Evolutionary conservation across 2,113 vertebrate genomes (phyloP).

Genomic region (Butorides virescens): DNA sequence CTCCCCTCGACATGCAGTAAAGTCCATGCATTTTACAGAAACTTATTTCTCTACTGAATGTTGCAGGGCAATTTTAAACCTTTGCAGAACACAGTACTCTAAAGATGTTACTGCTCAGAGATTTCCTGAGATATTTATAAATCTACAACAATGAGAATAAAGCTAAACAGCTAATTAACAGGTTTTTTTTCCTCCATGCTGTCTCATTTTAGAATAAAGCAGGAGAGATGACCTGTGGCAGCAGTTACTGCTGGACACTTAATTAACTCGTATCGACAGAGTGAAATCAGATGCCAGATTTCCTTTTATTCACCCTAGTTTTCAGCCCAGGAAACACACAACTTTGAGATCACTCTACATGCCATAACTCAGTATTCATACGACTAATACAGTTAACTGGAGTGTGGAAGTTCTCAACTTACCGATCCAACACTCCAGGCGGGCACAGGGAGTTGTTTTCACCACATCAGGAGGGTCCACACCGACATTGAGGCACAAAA

Average conservation of each 20-base stretch:
- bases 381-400: background rate
- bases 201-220: background rate
- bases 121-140: background rate
- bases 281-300: background rate
- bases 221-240: background rate
- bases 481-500: constrained; percentile 95
- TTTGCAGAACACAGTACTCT: background rate
- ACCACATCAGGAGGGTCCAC: constrained; percentile 98
- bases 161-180: background rate
- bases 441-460: constrained; percentile 96
- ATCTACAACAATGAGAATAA: background rate
- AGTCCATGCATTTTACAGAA: background rate
- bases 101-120: background rate
- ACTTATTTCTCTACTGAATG: background rate
- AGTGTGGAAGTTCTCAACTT: constrained; percentile 27
- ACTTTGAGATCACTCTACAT: no score
- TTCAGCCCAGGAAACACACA: background rate
- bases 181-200: background rate
- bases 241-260: background rate
- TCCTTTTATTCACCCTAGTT: background rate
- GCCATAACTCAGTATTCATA: background rate
- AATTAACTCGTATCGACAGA: background rate
- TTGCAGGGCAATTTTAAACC: background rate
- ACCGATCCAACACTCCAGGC: constrained; percentile 98
- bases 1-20: background rate